phyloP scores from a whole-genome alignment of 2,113 vertebrate species.

The Notechis scutatus region DNA sequence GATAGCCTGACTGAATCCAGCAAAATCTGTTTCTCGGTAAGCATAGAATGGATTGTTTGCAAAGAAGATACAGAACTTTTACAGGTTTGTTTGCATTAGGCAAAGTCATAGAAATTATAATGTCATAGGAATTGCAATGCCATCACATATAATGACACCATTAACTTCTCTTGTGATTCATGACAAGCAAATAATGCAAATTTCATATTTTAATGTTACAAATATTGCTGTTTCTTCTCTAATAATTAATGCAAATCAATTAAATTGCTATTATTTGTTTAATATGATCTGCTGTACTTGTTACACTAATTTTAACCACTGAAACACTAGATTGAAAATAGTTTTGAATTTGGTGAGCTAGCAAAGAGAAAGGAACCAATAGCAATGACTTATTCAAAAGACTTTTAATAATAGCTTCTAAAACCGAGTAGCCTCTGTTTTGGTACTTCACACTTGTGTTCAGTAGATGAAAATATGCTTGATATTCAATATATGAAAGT shows the following conservation, averaged over 20 bases:
- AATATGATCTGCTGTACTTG: neutral
- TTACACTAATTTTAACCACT: neutral
- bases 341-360: neutral
- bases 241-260: neutral
- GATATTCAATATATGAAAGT: constrained; percentile 5
- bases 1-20: neutral
- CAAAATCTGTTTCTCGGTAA: neutral
- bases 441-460: neutral
- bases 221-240: neutral
- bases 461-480: neutral
- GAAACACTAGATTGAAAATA: neutral
- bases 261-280: neutral
- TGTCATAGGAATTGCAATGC: neutral
- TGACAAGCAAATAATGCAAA: neutral
- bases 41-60: neutral
- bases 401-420: neutral
- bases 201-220: neutral
- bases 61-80: neutral
- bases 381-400: neutral
- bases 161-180: neutral
- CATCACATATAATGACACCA: neutral
- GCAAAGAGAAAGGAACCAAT: neutral
- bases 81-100: neutral
- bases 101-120: neutral
- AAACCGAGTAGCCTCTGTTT: neutral